Evolutionary conservation across 2,888 invertebrate genomes (phyloP).

Genomic region (Neuroscelio doddi): DNA sequence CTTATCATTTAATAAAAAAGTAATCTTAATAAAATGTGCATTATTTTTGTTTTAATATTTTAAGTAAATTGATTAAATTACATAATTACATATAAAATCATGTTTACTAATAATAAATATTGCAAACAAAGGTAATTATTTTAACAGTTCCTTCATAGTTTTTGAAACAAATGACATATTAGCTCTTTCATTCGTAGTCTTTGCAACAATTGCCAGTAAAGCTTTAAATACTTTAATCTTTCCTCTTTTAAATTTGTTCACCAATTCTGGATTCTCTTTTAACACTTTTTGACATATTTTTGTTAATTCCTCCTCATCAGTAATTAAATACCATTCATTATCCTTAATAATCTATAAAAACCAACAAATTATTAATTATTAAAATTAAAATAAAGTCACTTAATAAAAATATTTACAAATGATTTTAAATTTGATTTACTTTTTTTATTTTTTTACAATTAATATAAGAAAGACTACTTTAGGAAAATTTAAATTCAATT

Average conservation of each 20-base stretch:
- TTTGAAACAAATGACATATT: constrained; percentile 78
- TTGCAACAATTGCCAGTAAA: constrained; percentile 77
- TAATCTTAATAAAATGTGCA: too few species aligned
- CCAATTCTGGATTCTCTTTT: constrained; percentile 78
- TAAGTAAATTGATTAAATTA: too few species aligned
- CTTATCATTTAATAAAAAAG: too few species aligned
- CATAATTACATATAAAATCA: too few species aligned
- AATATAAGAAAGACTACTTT: too few species aligned
- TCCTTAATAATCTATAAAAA: constrained; percentile 75
- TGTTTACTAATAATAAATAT: too few species aligned
- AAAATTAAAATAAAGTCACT: constrained; percentile 2
- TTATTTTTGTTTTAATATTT: too few species aligned
- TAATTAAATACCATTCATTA: constrained; percentile 79
- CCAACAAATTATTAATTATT: too few species aligned
- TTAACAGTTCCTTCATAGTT: background rate
- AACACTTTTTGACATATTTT: constrained; percentile 78
- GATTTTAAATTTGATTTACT: too few species aligned
- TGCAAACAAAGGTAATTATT: background rate
- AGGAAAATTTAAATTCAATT: too few species aligned
- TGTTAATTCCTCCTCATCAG: constrained; percentile 76
- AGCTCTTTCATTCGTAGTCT: constrained; percentile 76
- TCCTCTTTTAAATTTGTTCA: constrained; percentile 79
- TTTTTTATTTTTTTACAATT: too few species aligned
- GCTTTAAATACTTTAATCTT: constrained; percentile 81
- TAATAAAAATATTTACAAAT: too few species aligned